Conservation (phyloP, 2,797 vertebrate species). For the Urophycis tenuis region DNA sequence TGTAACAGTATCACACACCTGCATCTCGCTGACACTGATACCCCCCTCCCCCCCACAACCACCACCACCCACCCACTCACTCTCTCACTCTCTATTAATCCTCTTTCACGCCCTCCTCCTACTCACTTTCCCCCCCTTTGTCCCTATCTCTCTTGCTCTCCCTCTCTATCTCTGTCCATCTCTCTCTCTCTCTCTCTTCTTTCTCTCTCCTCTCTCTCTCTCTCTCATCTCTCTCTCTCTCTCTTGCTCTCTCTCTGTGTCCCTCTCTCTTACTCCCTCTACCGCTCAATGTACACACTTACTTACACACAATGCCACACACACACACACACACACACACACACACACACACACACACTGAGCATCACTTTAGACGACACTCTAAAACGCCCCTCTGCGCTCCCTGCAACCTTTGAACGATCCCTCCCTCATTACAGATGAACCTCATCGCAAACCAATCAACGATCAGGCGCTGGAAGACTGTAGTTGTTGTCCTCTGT, state of each 20-base stretch:
- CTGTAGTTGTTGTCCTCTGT: background rate
- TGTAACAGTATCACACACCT: conserved; percentile 40
- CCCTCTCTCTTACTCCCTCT: background rate
- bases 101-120: background rate
- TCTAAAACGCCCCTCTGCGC: background rate
- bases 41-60: background rate
- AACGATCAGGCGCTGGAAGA: background rate
- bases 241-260: background rate
- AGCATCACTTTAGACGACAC: background rate
- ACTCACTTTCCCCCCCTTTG: too few species aligned
- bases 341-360: conserved; percentile 9
- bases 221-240: background rate
- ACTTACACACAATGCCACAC: background rate
- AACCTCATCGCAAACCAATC: background rate
- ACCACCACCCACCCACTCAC: too few species aligned
- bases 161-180: background rate
- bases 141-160: too few species aligned
- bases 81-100: background rate
- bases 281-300: too few species aligned
- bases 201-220: background rate
- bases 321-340: conserved; percentile 8
- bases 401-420: background rate
- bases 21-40: conserved; percentile 36
- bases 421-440: background rate
- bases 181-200: background rate